Base-by-base conservation (phyloP, 1,140 invertebrate genomes). In the Drosophila insularis region DNA sequence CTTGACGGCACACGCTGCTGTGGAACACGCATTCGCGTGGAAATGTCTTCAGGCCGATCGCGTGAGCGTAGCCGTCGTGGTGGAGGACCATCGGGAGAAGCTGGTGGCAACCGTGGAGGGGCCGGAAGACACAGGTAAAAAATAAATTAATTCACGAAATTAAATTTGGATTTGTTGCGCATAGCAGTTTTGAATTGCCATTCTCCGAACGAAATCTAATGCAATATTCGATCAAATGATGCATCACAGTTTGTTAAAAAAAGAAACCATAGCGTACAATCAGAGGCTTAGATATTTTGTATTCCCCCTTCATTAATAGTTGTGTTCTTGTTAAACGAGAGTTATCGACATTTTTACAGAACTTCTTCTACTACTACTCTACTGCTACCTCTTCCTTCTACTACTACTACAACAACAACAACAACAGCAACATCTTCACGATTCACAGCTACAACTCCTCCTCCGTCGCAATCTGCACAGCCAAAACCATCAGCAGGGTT, bases 1-100 rank as follows among this genome's bases (percentile, higher is more conserved):
- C 93, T 99, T 65, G 98, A 99, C 93, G 98, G 98, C 94, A 97
- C 96, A 96, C 94, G 96, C 56, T 96, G 96, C 91, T 97, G 96
- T 92, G 96, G 96, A 4, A 95, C 95, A 17, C 94, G 96, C 89
- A 96, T 97, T 58, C 94, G 96, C 72, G 96, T 97, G 17, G 96
- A 97, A 92, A 97, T 97, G 96, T 97, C 96, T 1, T 97, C 95
- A 74, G 97, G 97, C 0, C 94, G 96, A 85, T 96, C 96, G 71
- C 93, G 96, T 60, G 94, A 96, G 71, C 95, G 95, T 54, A 93
- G 95, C 63, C 93, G 95, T 31, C 94, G 94, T 71, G 93, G 93
- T 65, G 92, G 11, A 37, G 35, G 35, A 13, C 10, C 21, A 37
- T 37, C 35, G 10, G 35, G 72, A 1, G 74, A 80, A 4, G 78